Evolutionary conservation across 2,113 vertebrate genomes (phyloP).

Genomic region (Tupaia tana): DNA sequence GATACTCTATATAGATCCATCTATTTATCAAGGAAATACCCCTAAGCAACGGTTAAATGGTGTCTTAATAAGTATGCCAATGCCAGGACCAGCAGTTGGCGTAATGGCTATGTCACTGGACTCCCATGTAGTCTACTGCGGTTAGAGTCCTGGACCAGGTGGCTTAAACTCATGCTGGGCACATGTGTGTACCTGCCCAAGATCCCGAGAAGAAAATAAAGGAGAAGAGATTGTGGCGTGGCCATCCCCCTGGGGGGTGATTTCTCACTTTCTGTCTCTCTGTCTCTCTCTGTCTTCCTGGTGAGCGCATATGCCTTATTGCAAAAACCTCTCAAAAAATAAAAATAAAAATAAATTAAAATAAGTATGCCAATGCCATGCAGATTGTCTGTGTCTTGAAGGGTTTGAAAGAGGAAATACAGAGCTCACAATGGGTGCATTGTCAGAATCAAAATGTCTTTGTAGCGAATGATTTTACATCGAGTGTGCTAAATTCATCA

Average conservation of each 20-base stretch:
- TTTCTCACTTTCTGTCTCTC: too few species aligned
- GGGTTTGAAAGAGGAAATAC: slow-evolving; percentile 13
- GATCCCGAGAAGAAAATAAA: too few species aligned
- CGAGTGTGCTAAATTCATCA: slow-evolving; percentile 36
- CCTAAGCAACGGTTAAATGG: neutral
- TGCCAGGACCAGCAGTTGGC: neutral
- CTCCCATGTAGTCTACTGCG: too few species aligned
- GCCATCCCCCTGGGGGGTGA: too few species aligned
- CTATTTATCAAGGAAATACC: neutral
- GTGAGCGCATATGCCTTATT: too few species aligned
- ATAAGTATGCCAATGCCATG: neutral
- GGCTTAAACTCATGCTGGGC: too few species aligned
- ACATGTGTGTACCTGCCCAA: too few species aligned
- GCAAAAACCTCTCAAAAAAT: too few species aligned
- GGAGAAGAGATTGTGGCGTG: too few species aligned
- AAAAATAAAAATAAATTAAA: neutral
- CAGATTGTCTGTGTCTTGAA: neutral
- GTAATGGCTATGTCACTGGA: too few species aligned
- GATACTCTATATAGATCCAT: neutral
- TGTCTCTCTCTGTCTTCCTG: too few species aligned
- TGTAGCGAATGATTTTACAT: slow-evolving; percentile 30
- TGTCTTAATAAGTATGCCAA: neutral
- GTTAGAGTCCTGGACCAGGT: too few species aligned
- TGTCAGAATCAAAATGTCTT: slow-evolving; percentile 42
- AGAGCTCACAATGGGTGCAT: neutral